Base-by-base conservation (phyloP, 37 sponge, comb jelly and placozoan genomes). In the Haliclona indistincta region DNA sequence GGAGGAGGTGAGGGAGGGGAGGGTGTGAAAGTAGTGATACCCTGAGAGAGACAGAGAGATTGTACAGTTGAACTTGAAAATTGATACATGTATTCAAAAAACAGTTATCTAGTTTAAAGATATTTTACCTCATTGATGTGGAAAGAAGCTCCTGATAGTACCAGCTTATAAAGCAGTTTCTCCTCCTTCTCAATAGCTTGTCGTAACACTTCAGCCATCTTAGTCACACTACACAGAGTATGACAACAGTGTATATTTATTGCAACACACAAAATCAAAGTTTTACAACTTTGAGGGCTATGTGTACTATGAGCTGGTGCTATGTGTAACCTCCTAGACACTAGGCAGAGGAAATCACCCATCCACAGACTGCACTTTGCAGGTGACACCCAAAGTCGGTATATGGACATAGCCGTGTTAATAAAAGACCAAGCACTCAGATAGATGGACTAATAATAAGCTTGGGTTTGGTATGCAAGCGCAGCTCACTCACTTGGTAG, bases 131-230 rank as follows among this genome's bases (percentile, higher is more conserved):
- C 63, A 22, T 86, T 47, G 17, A 95, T 81, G 17, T 45, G 19
- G 65, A 95, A 83, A 63, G 71, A 26, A 37, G 65, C 62, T 15
- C 84, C 87, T 3, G 90, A 68, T 37, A 95, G 79, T 1, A 47
- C 51, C 2, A 95, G 37, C 39, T 90, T 85, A 40, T 81, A 63
- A 1, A 80, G 64, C 3, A 95, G 72, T 52, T 76, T 47, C 41
- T 85, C 71, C 70, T 95, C 96, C 45, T 86, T 79, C 63, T 95
- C 96, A 22, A 95, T 78, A 17, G 93, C 93, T 43, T 88, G 82
- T 36, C 93, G 67, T 38, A 95, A 64, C 43, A 92, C 49, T 56
- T 82, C 77, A 43, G 69, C 60, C 71, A 95, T 71, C 17, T 58
- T 38, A 47, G 54, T 88, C 37, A 95, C 89, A 82, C 96, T 92